A percentile compares a stretch with the other conserved stretches of the same genome.
These are phyloP conservation scores for Synchiropus splendidus DNA, from an alignment of 2,113 vertebrate species.

Conservation along the genomic window DNA sequence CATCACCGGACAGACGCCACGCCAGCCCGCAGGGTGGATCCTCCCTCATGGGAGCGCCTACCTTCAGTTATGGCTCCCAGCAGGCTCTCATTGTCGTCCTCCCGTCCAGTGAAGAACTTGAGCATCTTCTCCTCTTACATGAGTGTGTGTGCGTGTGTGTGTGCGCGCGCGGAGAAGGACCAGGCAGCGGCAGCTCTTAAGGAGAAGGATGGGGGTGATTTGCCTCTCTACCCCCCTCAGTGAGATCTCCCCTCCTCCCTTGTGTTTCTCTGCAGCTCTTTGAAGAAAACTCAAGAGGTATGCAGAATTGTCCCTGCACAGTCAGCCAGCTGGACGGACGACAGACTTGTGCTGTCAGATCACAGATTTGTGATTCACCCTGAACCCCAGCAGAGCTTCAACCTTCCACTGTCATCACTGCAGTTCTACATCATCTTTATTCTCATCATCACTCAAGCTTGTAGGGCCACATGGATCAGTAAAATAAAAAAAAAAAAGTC, in stretches of 20 bases:
- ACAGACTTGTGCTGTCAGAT: accelerated
- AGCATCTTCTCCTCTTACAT: constrained; percentile 50
- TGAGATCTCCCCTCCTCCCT: constrained; percentile 34
- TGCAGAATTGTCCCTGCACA: constrained; percentile 46
- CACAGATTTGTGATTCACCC: too few species aligned
- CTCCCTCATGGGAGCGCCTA: constrained; percentile 25
- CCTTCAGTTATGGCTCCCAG: constrained; percentile 55
- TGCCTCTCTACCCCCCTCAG: constrained; percentile 22
- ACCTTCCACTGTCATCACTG: background rate
- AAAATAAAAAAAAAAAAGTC: too few species aligned
- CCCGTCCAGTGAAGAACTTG: constrained; percentile 63
- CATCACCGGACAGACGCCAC: constrained; percentile 5
- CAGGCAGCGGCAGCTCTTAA: too few species aligned
- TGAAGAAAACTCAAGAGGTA: constrained; percentile 55
- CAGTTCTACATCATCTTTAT: too few species aligned
- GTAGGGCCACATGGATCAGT: too few species aligned
- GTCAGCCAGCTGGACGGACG: constrained; percentile 28
- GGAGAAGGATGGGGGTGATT: constrained; percentile 15
- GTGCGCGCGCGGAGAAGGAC: constrained; percentile 23
- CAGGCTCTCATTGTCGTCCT: constrained; percentile 63
- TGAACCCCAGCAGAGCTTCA: background rate
- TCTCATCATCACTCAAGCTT: too few species aligned
- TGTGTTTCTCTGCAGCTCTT: constrained; percentile 55
- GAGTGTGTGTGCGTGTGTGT: too few species aligned
- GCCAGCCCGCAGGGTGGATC: background rate